Base-by-base conservation (phyloP, 1,140 invertebrate species). In the Papilio glaucus region DNA sequence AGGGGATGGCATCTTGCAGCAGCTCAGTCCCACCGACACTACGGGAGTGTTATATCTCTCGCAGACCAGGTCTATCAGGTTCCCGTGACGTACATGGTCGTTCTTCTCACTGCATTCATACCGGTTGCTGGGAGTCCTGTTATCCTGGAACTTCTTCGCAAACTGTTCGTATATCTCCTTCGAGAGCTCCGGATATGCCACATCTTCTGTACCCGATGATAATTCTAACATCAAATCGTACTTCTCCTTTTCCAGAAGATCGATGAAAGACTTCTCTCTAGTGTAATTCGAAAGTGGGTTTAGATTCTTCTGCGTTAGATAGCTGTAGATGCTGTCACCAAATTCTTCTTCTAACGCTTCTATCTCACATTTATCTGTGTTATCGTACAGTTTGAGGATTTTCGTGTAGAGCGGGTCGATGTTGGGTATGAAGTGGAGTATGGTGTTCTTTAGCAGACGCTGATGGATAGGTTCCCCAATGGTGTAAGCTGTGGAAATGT, bases 361-460 rank as follows among this genome's bases (percentile, higher is more conserved):
- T 0, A 93, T 79, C 72, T 94, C 89, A 57, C 95, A 95, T 65
- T 91, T 85, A 26, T 88, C 77, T 18, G 72, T 85, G 6, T 83
- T 83, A 63, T 90, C 84, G 76, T 81, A 90, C 13, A 88, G 70
- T 18, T 79, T 83, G 1, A 93, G 5, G 15, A 94, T 81, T 53
- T 93, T 91, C 15, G 94, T 93, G 77, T 95, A 95, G 7, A 93
- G 83, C 8, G 93, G 92, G 83, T 96, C 95, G 0, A 96, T 79
- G 13, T 94, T 95, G 0, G 97, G 97, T 75, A 98, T 94, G 71
- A 99, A 95, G 84, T 98, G 96, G 37, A 99, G 85, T 24, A 98
- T 96, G 6, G 95, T 92, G 67, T 95, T 95, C 49, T 96, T 87
- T 0, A 99, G 84, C 39, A 98, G 86, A 4, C 92, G 90, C 1